Evolutionary conservation across 2,888 invertebrate species (phyloP).

Genomic region (Merodon equestris): DNA sequence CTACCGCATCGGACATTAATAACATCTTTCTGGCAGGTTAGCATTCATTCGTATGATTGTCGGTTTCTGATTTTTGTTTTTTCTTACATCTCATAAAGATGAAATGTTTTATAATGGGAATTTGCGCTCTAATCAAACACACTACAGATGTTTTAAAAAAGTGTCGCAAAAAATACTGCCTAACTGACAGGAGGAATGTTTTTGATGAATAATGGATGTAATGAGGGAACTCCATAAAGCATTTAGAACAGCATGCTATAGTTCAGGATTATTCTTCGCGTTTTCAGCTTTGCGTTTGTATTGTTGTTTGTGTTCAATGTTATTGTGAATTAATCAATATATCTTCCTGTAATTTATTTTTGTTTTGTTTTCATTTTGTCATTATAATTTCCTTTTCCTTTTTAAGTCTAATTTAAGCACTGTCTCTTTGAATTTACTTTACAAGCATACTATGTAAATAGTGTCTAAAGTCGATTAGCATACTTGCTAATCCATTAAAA

Average conservation of each 20-base stretch:
- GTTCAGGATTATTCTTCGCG: too few relatives aligned
- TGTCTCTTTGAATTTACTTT: too few relatives aligned
- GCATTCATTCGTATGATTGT: conserved; percentile 53
- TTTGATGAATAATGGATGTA: conserved; percentile 61
- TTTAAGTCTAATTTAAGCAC: too few relatives aligned
- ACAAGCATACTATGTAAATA: too few relatives aligned
- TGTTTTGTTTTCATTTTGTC: too few relatives aligned
- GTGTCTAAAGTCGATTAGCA: too few relatives aligned
- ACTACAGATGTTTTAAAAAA: conserved; percentile 49
- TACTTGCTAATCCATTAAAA: too few relatives aligned
- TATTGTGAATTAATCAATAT: too few relatives aligned
- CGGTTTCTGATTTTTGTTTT: conserved; percentile 41
- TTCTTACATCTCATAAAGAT: conserved; percentile 49
- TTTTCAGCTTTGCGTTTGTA: too few relatives aligned
- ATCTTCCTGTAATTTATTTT: too few relatives aligned
- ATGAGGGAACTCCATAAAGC: not conserved
- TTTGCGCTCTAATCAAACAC: conserved; percentile 60
- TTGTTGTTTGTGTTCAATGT: too few relatives aligned
- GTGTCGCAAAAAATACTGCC: conserved; percentile 52
- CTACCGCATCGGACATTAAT: conserved; percentile 70
- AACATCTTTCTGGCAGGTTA: conserved; percentile 61
- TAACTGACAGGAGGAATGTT: conserved; percentile 54
- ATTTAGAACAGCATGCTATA: not conserved
- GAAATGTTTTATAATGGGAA: conserved; percentile 27
- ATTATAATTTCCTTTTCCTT: too few relatives aligned